Percentiles rank a stretch among this genome's conserved stretches.
These are phyloP conservation scores for Polyommatus iphigenia DNA, from an alignment of 2,888 invertebrate genomes.

Conservation along the genomic window DNA sequence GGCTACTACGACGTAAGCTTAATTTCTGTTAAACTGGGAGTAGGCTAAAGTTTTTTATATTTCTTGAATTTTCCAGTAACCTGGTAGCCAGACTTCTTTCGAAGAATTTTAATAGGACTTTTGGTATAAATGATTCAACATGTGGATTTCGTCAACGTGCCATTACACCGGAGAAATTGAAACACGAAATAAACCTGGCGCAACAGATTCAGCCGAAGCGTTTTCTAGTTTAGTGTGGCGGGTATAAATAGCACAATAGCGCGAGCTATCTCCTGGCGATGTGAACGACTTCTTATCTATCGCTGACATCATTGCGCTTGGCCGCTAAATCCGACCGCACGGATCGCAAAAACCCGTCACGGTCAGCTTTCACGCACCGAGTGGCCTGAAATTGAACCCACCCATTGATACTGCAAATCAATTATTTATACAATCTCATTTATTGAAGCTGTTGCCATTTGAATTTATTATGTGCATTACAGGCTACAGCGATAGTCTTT, in stretches of 20 bases:
- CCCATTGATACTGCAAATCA: neutral
- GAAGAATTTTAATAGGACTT: neutral
- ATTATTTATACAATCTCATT: neutral
- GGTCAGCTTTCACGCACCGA: neutral
- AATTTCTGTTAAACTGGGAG: neutral
- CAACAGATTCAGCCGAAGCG: neutral
- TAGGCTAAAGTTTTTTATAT: neutral
- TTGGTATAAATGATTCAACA: neutral
- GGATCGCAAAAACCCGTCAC: neutral
- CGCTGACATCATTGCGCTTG: conserved; percentile 19
- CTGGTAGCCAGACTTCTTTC: neutral
- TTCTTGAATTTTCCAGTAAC: neutral
- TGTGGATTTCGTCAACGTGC: neutral
- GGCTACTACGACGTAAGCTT: neutral
- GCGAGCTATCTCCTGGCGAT: neutral
- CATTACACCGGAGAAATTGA: neutral
- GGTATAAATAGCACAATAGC: conserved; percentile 7
- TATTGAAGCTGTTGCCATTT: neutral
- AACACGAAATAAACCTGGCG: conserved; percentile 6
- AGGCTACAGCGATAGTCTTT: too few relatives aligned
- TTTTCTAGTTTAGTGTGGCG: conserved; percentile 26
- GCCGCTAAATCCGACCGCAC: conserved; percentile 6
- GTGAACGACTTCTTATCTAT: conserved; percentile 28
- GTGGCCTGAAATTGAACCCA: neutral
- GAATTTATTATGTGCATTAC: neutral